phyloP scores from a whole-genome alignment of 2,113 vertebrate genomes.

The Pholis gunnellus region DNA sequence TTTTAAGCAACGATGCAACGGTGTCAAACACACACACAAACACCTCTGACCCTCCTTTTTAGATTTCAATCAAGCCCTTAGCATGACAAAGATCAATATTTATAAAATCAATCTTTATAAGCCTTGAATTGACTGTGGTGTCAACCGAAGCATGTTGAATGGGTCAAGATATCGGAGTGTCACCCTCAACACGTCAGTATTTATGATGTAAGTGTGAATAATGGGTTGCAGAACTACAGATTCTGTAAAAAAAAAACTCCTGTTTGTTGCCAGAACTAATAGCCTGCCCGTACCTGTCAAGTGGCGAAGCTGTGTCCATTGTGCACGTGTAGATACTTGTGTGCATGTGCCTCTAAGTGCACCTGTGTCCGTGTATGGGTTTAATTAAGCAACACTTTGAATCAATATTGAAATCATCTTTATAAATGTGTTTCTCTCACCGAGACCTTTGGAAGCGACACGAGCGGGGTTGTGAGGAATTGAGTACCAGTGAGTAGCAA shows the following conservation, averaged over 20 bases:
- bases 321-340: background rate
- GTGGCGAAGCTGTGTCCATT: background rate
- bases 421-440: background rate
- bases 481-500: background rate
- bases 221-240: background rate
- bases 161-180: slow-evolving; percentile 48
- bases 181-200: slow-evolving; percentile 49
- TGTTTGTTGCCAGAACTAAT: background rate
- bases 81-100: slow-evolving; percentile 51
- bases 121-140: slow-evolving; percentile 51
- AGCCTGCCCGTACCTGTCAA: background rate
- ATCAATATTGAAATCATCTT: slow-evolving; percentile 27
- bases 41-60: slow-evolving; percentile 25
- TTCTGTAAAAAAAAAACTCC: background rate
- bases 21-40: slow-evolving; percentile 11
- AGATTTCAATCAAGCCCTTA: slow-evolving; percentile 53
- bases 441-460: slow-evolving; percentile 2
- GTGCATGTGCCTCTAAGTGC: background rate
- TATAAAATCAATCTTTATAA: slow-evolving; percentile 70
- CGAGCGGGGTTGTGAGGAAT: background rate
- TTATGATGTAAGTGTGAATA: slow-evolving; percentile 44
- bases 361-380: background rate
- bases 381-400: background rate
- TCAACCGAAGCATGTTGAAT: slow-evolving; percentile 56
- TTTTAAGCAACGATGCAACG: background rate